phyloP scores from a whole-genome alignment of 2,888 invertebrate genomes.

The Coelogynopora nodosa region DNA sequence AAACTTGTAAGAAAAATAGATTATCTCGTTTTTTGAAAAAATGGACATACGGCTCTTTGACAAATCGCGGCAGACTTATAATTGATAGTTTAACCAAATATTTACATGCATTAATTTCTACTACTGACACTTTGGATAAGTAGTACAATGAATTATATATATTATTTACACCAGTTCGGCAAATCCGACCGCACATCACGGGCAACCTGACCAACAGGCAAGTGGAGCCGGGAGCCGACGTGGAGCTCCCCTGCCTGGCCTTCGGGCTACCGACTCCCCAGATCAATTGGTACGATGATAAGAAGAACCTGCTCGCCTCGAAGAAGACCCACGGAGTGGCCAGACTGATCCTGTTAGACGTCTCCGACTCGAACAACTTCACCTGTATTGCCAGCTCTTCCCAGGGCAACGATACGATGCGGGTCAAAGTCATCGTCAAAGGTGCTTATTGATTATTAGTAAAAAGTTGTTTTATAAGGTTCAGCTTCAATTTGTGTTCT shows the following conservation, averaged over 20 bases:
- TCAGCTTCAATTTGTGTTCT: too few relatives aligned
- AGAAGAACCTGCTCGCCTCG: neutral
- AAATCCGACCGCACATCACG: neutral
- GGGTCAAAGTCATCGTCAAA: neutral
- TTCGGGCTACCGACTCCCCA: neutral
- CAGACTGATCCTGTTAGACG: neutral
- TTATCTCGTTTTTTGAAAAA: too few relatives aligned
- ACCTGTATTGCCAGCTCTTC: neutral
- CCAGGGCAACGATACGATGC: neutral
- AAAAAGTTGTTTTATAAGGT: too few relatives aligned
- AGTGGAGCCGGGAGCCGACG: neutral
- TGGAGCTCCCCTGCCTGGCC: neutral
- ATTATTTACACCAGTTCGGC: too few relatives aligned
- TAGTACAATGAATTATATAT: too few relatives aligned
- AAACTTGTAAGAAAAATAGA: too few relatives aligned
- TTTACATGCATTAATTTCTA: too few relatives aligned
- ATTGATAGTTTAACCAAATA: too few relatives aligned
- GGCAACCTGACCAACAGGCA: neutral
- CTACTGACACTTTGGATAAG: too few relatives aligned
- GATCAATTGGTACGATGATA: neutral
- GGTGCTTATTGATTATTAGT: too few relatives aligned
- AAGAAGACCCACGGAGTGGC: neutral
- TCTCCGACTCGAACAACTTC: neutral
- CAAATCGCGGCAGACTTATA: too few relatives aligned
- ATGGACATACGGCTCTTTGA: too few relatives aligned